Conservation (phyloP, 1,140 invertebrate species). For the Campoletis sonorensis region DNA sequence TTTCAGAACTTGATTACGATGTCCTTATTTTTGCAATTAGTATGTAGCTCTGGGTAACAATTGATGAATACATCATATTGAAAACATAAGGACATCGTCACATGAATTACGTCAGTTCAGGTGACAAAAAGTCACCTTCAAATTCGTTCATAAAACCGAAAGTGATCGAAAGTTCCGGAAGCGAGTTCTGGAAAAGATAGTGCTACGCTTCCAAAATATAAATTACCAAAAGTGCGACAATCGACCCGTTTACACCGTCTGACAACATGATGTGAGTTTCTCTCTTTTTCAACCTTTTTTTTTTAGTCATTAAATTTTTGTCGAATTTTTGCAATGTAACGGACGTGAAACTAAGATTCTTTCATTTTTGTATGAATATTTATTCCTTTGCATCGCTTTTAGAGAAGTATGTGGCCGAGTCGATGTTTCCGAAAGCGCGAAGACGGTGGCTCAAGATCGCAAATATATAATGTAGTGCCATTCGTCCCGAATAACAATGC, state of each 20-base stretch:
- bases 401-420: constrained; percentile 16
- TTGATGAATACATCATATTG: too few relatives aligned
- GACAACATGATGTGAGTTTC: constrained; percentile 13
- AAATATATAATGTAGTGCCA: constrained; percentile 1
- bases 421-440: constrained; percentile 1
- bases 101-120: not conserved
- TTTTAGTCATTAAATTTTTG: constrained; percentile 3
- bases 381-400: not conserved
- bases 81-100: constrained; percentile 3
- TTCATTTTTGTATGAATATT: not conserved
- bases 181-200: not conserved
- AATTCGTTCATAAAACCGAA: not conserved
- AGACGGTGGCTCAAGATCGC: not conserved
- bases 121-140: not conserved
- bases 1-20: too few relatives aligned
- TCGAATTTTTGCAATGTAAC: not conserved
- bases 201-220: not conserved
- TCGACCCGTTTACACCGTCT: not conserved
- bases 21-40: too few relatives aligned
- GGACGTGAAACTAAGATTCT: not conserved
- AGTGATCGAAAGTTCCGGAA: not conserved
- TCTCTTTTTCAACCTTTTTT: not conserved
- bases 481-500: constrained; percentile 9
- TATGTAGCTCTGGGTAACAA: too few relatives aligned
- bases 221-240: too few relatives aligned